Base-by-base conservation (phyloP, 1,140 invertebrate genomes). In the Bombus superbus region DNA sequence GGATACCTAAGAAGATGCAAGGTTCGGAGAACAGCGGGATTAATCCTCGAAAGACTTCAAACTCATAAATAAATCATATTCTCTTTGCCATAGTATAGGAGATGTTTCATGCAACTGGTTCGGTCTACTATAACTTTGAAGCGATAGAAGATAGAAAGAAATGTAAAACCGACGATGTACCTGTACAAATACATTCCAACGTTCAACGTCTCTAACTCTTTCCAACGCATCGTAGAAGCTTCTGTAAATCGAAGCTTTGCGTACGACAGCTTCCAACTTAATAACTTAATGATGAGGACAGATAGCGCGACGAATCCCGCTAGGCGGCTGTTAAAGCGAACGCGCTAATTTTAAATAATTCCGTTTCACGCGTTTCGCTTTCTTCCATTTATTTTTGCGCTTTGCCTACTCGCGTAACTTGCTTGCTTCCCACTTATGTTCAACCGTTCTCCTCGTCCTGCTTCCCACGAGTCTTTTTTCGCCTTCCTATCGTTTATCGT, bases 271-370 rank as follows among this genome's bases (percentile, higher is more conserved):
- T 78, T 59, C 62, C n/a, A 44, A 57, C 47, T 69, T 76, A 77
- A 83, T 83, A 47, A 71, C 3, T 32, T 32, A 32, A 38, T 11
- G 47, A 64, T 38, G 72, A 66, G 47, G 18, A 53, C 0, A 53
- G 42, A 64, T 15, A 73, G 44, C 25, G 32, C 25, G 35, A 42
- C 3, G 64, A 28, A 69, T 10, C 9, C 9, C 13, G n/a, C 22
- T 18, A 11, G 2, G 22, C 47, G 81, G 15, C 13, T n/a, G 73
- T 83, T 76, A 83, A 86, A 72, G 35, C 80, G 76, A 81, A 82
- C 82, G 87, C 85, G 89, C 78, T 71, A 92, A 92, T 92, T 90
- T 87, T 85, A 78, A 79, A 77, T 87, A 86, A 92, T 89, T 86
- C 85, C 86, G 88, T 87, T 83, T 83, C 64, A 28, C 57, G 38